Conservation (phyloP, 2,888 invertebrate species). For the Habrosyne pyritoides region DNA sequence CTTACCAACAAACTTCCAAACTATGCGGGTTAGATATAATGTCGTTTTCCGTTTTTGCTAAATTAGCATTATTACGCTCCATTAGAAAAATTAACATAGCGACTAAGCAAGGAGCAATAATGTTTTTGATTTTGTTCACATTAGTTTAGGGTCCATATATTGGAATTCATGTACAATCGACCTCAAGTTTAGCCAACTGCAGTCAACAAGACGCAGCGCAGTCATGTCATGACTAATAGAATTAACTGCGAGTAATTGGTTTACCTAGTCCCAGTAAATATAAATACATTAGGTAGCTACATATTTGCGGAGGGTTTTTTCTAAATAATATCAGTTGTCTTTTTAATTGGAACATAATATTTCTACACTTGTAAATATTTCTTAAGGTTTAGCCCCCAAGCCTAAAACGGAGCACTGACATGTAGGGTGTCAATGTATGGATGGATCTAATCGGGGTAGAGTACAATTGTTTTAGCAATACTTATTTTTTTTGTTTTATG, state of each 20-base stretch:
- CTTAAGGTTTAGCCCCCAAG: too few species aligned
- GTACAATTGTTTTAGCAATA: too few species aligned
- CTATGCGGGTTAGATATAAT: constrained; percentile 29
- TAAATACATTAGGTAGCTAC: background rate
- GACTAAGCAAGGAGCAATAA: too few species aligned
- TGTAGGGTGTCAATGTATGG: too few species aligned
- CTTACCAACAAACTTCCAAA: constrained; percentile 55
- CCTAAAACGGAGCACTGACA: too few species aligned
- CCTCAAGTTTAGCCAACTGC: constrained; percentile 27
- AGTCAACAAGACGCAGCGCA: constrained; percentile 29
- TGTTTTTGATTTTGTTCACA: background rate
- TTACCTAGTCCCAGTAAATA: constrained; percentile 41
- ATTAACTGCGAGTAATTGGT: constrained; percentile 67
- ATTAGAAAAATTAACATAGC: constrained; percentile 14
- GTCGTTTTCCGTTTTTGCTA: constrained; percentile 20
- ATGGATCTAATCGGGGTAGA: too few species aligned
- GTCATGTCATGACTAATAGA: constrained; percentile 51
- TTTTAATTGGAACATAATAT: too few species aligned
- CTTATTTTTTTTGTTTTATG: too few species aligned
- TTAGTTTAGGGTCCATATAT: background rate
- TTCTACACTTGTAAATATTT: too few species aligned
- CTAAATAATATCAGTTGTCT: too few species aligned
- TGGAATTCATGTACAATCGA: background rate
- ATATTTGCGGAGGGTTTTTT: too few species aligned
- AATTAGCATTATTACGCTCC: constrained; percentile 46